phyloP scores from a whole-genome alignment of 2,888 invertebrate genomes.

The Micoletzkya japonica region DNA sequence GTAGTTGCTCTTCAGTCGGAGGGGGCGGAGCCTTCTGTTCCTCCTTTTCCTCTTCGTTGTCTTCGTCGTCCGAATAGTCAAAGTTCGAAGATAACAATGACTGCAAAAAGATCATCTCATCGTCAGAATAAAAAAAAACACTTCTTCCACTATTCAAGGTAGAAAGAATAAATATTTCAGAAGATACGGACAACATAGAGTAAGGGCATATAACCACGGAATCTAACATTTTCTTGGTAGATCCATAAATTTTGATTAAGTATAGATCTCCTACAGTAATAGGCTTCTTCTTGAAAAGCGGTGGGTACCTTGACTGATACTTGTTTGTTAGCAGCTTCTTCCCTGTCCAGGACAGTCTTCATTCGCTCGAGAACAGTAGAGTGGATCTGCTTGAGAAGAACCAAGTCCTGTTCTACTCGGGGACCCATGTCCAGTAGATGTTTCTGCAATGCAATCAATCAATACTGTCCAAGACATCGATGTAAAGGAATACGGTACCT shows the following conservation, averaged over 20 bases:
- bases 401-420: slow-evolving; percentile 8
- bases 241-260: too few relatives aligned
- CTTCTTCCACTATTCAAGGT: too few relatives aligned
- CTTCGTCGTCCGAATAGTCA: slow-evolving; percentile 62
- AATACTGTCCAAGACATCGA: not conserved
- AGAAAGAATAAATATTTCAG: too few relatives aligned
- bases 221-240: too few relatives aligned
- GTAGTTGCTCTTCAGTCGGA: slow-evolving; percentile 24
- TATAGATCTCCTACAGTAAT: too few relatives aligned
- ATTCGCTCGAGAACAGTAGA: slow-evolving; percentile 15
- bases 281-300: not conserved
- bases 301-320: slow-evolving; percentile 18
- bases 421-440: slow-evolving; percentile 12
- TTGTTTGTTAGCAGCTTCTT: slow-evolving; percentile 19
- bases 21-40: slow-evolving; percentile 22
- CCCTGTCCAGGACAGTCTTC: slow-evolving; percentile 16
- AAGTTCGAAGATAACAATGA: slow-evolving; percentile 56
- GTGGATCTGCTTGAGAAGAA: slow-evolving; percentile 14
- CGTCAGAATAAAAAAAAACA: too few relatives aligned
- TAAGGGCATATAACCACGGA: too few relatives aligned
- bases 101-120: slow-evolving; percentile 34
- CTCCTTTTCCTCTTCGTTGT: slow-evolving; percentile 44
- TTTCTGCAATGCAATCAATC: not conserved
- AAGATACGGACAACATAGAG: too few relatives aligned
- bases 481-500: slow-evolving; percentile 6